Evolutionary conservation across 2,888 invertebrate genomes (phyloP).

Genomic region (Tetropium fuscum): DNA sequence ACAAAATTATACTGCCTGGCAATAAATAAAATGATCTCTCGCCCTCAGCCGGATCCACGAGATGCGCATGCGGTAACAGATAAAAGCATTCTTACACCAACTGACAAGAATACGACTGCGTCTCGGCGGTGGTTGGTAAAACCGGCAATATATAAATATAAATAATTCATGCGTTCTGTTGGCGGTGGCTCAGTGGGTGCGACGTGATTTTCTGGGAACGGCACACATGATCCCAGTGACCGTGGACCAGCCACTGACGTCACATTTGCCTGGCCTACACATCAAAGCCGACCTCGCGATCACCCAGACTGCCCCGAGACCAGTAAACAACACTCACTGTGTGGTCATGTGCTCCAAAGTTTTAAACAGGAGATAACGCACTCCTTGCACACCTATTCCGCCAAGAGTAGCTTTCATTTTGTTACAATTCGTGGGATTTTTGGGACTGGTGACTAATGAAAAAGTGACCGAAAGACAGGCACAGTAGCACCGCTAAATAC

Average conservation of each 20-base stretch:
- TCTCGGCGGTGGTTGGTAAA: conserved; percentile 21
- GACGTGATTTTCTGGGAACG: conserved; percentile 39
- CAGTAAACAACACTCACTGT: conserved; percentile 37
- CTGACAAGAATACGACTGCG: too few relatives aligned
- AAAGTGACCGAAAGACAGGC: too few relatives aligned
- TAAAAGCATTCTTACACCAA: too few relatives aligned
- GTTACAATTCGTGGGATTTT: too few relatives aligned
- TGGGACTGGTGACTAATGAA: too few relatives aligned
- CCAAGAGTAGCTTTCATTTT: not conserved
- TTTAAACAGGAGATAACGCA: conserved; percentile 15
- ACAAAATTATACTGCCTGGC: too few relatives aligned
- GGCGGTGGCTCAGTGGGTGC: conserved; percentile 51
- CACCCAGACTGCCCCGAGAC: conserved; percentile 37
- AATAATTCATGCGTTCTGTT: conserved; percentile 40
- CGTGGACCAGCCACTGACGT: conserved; percentile 29
- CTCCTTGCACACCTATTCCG: not conserved
- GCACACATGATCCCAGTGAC: conserved; percentile 37
- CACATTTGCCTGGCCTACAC: conserved; percentile 34
- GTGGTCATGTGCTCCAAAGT: conserved; percentile 32
- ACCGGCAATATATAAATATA: conserved; percentile 21
- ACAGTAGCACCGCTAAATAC: too few relatives aligned
- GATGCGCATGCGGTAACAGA: too few relatives aligned
- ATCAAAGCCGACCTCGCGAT: conserved; percentile 38
- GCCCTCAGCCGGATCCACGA: too few relatives aligned
- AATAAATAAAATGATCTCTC: too few relatives aligned